Evolutionary conservation across 2,797 vertebrate species (phyloP).

Genomic region (Bufotes viridis): DNA sequence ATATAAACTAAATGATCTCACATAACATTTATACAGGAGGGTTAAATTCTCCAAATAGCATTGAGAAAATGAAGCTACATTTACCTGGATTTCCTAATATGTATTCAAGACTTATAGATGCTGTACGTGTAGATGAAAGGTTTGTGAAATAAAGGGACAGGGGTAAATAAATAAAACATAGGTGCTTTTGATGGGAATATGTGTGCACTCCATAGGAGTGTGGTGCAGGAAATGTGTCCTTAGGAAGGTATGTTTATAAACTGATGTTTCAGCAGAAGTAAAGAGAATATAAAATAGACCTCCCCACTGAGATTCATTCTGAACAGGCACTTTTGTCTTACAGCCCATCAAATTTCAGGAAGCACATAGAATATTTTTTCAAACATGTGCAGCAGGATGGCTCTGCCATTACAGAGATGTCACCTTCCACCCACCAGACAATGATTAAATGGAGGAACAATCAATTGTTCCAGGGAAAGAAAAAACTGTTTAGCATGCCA

Average conservation of each 20-base stretch:
- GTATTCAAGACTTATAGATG: not conserved
- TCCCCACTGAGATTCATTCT: conserved; percentile 52
- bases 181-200: not conserved
- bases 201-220: not conserved
- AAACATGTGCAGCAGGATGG: conserved; percentile 27
- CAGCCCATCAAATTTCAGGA: conserved; percentile 44
- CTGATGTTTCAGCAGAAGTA: conserved; percentile 5
- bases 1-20: no score
- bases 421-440: conserved; percentile 39
- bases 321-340: conserved; percentile 32
- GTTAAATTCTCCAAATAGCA: no score
- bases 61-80: not conserved
- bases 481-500: conserved; percentile 1
- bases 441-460: conserved; percentile 45
- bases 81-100: not conserved
- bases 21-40: not conserved
- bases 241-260: conserved; percentile 29
- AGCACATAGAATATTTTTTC: conserved; percentile 18
- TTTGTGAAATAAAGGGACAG: not conserved
- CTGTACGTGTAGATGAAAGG: not conserved
- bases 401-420: conserved; percentile 45
- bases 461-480: conserved; percentile 43
- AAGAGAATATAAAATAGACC: conserved; percentile 45
- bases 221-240: not conserved
- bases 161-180: conserved; percentile 11